Evolutionary conservation across 37 sponge, comb jelly and placozoan genomes (phyloP), one percentile per base, ranked within the genome.

Genomic region (Cladorhizidae sp.): DNA sequence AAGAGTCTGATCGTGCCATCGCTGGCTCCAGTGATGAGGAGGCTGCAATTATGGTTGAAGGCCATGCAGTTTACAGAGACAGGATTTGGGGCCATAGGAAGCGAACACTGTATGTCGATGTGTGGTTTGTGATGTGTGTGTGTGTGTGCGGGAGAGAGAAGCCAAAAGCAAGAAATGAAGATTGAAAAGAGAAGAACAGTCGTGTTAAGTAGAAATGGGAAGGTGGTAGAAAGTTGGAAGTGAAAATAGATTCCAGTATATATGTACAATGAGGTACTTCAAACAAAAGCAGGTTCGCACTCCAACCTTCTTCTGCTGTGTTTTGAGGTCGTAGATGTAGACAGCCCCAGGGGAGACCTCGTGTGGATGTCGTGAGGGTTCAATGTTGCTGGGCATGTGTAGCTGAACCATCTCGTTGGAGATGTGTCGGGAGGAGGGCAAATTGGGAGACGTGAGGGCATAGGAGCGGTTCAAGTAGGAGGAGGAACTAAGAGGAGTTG

Each of bases 21-120:
- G 15, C 73, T 78, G 3, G 86, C 95, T 56, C 99, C 99, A 74
- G 93, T 86, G 57, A 96, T 77, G 51, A 98, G 73, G 22, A 98
- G 78, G 57, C 86, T 98, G 35, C 97, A 93, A 74, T 96, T 96
- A 84, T 96, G 97, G 76, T 98, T 98, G 84, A 94, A 96, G 21
- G 90, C 70, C 65, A 87, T 83, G 52, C 89, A 92, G 70, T 92
- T 94, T 64, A 96, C 64, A 39, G 89, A 83, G 2, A 81, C 67
- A 25, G 76, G 73, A 28, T 70, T 37, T 21, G 86, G 79, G 23
- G 54, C 33, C 21, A 86, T 17, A 15, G 87, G 87, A 12, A 86
- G 72, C 0, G 85, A 45, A n/a, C 59, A 76, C 78, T 85, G 72
- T 56, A 64, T 51, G 52, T n/a, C n/a, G 18, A 39, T 77, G 78